phyloP scores from a whole-genome alignment of 1,140 invertebrate species.

The Periplaneta americana region DNA sequence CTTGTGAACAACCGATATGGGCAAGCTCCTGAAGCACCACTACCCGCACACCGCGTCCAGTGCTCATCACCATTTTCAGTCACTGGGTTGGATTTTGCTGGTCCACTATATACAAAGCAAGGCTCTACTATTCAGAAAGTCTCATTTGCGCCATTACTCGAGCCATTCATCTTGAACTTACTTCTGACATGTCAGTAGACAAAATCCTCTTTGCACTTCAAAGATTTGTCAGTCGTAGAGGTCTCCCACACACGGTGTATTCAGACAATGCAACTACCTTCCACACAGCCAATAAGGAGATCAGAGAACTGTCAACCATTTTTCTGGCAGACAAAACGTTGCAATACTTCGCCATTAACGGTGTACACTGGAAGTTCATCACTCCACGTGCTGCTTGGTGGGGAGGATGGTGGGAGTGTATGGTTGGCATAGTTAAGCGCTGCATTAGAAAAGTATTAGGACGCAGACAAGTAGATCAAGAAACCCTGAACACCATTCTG shows the following conservation, averaged over 20 bases:
- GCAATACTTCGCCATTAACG: neutral
- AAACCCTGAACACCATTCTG: neutral
- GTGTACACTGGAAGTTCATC: neutral
- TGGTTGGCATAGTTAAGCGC: neutral
- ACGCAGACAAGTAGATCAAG: neutral
- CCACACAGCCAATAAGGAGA: neutral
- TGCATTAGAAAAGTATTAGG: neutral
- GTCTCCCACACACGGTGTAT: neutral
- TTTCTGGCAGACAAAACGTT: neutral
- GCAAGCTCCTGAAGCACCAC: too few relatives aligned
- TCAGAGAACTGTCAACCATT: neutral
- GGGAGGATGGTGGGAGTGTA: neutral
- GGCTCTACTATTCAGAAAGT: neutral
- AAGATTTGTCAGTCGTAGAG: neutral
- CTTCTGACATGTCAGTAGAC: neutral
- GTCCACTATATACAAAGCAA: neutral
- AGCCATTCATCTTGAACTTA: neutral
- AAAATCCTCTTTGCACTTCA: neutral
- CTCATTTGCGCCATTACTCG: too few relatives aligned
- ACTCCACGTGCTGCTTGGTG: conserved; percentile 2
- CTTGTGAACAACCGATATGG: too few relatives aligned
- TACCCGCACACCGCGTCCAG: neutral
- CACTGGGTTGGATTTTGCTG: neutral
- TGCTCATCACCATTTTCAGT: neutral
- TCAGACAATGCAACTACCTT: neutral